Evolutionary conservation across 2,113 vertebrate genomes (phyloP), one percentile per base, ranked within the genome.

Genomic region (Mesembrinibis cayennensis): DNA sequence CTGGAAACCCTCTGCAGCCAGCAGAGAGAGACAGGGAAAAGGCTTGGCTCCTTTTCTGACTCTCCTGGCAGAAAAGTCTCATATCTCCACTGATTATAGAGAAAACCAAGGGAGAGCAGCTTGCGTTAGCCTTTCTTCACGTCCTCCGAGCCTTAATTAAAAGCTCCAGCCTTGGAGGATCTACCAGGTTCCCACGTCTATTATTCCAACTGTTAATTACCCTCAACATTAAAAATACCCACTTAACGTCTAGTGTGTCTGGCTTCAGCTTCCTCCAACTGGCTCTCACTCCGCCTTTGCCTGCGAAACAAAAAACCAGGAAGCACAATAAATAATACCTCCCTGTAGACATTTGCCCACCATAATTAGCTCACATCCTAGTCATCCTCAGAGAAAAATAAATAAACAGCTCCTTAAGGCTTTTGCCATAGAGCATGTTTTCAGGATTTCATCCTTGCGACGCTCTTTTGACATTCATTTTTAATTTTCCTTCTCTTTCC

Each of bases 201-300:
- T 92, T 95, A 82, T 81, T 97, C 62, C 76, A 92, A 70, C 42
- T 77, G 13, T 82, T 96, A 96, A 97, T 94, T 95, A 78, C 32
- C n/a, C 4, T 83, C 85, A 77, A 49, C 82, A 38, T 80, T 80
- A 86, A 90, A 94, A 94, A 86, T 66, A 73, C 21, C 53, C 63
- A 63, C 76, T 82, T 76, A 40, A 67, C 0, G 1, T 77, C 66
- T 40, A 38, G 15, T 7, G 71, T 50, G 42, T 78, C 88, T 94
- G 55, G 32, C n/a, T 95, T 92, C 88, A 81, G 74, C 59, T 94
- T 59, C 79, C 59, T 66, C 42, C 59, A 62, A 47, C n/a, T 19
- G 45, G 16, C 16, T 92, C 20, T 86, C 50, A 4, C 38, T 89
- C 73, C 0, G 2, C n/a, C 42, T 94, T 83, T 47, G 71, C 72